Conservation (phyloP, 2,113 vertebrate species). For the Lontra canadensis region DNA sequence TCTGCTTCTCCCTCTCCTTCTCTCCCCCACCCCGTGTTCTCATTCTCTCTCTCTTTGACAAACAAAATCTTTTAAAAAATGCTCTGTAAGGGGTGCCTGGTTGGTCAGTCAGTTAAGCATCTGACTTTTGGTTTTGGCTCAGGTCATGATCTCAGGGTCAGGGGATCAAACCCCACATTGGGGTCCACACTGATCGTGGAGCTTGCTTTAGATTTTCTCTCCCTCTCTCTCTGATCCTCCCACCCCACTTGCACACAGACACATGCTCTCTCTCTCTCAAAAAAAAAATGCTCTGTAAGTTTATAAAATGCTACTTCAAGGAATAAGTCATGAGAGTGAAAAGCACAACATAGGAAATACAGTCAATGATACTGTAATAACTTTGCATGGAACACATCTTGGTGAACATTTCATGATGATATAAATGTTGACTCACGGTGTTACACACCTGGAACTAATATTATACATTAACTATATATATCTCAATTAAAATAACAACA, state of each 20-base stretch:
- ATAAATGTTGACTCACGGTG: background rate
- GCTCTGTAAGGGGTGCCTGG: background rate
- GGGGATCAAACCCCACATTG: background rate
- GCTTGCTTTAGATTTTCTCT: background rate
- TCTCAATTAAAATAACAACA: background rate
- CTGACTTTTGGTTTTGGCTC: background rate
- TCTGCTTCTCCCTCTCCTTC: background rate
- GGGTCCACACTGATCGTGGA: background rate
- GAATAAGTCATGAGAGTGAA: background rate
- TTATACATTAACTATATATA: background rate
- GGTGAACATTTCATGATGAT: background rate
- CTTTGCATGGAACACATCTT: background rate
- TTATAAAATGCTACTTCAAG: background rate
- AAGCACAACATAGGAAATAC: background rate
- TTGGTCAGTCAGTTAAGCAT: background rate
- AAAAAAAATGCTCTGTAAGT: background rate
- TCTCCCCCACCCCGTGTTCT: background rate
- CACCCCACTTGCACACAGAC: background rate
- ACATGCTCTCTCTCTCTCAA: no score
- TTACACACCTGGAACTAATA: background rate
- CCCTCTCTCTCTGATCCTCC: background rate
- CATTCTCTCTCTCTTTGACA: background rate
- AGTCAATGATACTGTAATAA: background rate
- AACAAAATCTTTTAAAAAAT: background rate
- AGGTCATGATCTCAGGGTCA: background rate